Evolutionary conservation across 2,797 vertebrate genomes (phyloP).

Genomic region (Sebastes nivosus): DNA sequence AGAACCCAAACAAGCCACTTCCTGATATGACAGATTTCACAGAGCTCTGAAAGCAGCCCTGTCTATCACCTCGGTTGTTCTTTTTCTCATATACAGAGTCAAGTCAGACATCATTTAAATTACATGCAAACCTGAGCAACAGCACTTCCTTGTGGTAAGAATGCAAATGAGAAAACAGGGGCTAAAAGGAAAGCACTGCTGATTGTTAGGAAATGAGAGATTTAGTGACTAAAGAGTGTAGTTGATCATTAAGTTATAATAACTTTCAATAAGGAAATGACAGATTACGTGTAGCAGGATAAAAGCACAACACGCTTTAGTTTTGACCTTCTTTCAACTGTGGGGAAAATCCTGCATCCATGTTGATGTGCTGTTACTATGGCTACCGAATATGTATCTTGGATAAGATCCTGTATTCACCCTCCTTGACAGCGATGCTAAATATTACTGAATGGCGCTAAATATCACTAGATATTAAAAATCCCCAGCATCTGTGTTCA

Average conservation of each 20-base stretch:
- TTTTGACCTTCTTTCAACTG: neutral
- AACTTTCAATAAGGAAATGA: neutral
- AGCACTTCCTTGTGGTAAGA: conserved; percentile 34
- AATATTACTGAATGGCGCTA: neutral
- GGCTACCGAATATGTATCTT: neutral
- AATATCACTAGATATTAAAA: neutral
- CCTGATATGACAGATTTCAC: neutral
- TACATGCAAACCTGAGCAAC: conserved; percentile 7
- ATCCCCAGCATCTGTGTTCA: neutral
- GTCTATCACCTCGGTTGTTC: neutral
- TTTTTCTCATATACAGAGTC: too few relatives aligned
- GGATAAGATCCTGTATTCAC: neutral
- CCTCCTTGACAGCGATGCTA: neutral
- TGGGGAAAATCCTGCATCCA: neutral
- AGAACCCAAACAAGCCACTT: neutral
- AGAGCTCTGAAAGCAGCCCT: neutral
- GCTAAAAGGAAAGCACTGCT: neutral
- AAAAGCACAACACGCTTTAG: neutral
- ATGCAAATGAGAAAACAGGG: neutral
- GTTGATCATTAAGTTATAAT: neutral
- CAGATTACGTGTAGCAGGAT: neutral
- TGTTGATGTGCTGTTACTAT: neutral
- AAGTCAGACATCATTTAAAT: neutral
- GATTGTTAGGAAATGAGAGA: neutral
- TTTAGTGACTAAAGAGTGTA: neutral